These are phyloP conservation scores for Hyaena hyaena DNA, from an alignment of 2,113 vertebrate species.

Conservation along the genomic window DNA sequence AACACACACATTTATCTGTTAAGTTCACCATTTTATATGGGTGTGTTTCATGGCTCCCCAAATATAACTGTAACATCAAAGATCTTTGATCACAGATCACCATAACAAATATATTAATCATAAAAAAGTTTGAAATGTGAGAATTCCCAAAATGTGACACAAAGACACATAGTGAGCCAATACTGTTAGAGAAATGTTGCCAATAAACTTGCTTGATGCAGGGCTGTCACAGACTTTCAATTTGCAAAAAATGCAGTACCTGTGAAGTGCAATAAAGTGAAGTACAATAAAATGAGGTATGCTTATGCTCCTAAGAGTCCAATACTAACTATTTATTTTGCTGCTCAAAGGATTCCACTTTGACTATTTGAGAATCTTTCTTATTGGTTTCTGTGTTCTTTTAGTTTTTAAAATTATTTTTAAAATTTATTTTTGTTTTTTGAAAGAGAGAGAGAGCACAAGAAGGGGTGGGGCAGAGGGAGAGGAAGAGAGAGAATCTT, in stretches of 20 bases:
- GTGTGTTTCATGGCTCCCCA: not conserved
- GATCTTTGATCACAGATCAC: not conserved
- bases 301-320: not conserved
- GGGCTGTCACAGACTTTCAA: not conserved
- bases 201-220: not conserved
- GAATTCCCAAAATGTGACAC: not conserved
- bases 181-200: not conserved
- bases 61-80: not conserved
- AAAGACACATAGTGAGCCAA: not conserved
- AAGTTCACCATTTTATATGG: not conserved
- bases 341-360: not conserved
- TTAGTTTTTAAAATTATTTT: not conserved
- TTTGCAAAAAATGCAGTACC: not conserved
- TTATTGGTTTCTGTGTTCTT: not conserved
- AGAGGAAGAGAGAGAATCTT: too few species aligned
- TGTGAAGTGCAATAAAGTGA: not conserved
- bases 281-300: not conserved
- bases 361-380: not conserved
- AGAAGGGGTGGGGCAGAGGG: too few species aligned
- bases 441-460: too few species aligned
- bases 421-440: too few species aligned
- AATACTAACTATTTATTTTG: slow-evolving; percentile 19
- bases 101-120: not conserved
- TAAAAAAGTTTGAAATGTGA: not conserved
- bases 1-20: not conserved